A percentile compares a stretch with the other conserved stretches of the same genome.
Conservation (phyloP, 2,797 vertebrate genomes). For the Telmatherina bonti region DNA sequence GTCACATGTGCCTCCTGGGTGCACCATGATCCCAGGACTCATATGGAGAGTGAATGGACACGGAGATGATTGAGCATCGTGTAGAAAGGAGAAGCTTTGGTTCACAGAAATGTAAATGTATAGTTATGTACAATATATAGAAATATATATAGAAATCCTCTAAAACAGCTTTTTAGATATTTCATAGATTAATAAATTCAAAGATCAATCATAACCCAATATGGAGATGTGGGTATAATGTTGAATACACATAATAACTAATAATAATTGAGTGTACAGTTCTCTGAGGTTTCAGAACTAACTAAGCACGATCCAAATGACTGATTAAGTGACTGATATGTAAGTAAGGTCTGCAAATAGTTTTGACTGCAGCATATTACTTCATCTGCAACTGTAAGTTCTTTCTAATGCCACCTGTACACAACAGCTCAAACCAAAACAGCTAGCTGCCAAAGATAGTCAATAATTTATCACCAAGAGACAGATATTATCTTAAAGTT, state of each 20-base stretch:
- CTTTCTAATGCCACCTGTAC: neutral
- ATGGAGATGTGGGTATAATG: neutral
- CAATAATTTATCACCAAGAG: neutral
- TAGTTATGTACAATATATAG: neutral
- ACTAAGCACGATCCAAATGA: no score
- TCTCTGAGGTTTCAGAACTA: neutral
- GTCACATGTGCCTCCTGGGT: slow-evolving; percentile 49
- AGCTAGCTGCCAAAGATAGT: neutral
- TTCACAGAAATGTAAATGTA: neutral
- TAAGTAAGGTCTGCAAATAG: no score
- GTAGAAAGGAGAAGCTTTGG: slow-evolving; percentile 4
- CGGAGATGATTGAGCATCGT: slow-evolving; percentile 2
- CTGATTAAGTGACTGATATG: no score
- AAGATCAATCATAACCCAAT: neutral
- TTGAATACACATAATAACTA: neutral
- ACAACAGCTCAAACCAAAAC: neutral
- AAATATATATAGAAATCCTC: neutral
- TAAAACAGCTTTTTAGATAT: neutral
- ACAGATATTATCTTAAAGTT: neutral
- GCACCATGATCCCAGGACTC: slow-evolving; percentile 59
- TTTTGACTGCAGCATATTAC: neutral
- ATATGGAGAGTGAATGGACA: slow-evolving; percentile 53
- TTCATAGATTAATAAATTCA: neutral
- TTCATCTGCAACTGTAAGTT: neutral
- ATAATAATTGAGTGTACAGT: neutral